Conservation (phyloP, 2,113 vertebrate species). For the Otis tarda region DNA sequence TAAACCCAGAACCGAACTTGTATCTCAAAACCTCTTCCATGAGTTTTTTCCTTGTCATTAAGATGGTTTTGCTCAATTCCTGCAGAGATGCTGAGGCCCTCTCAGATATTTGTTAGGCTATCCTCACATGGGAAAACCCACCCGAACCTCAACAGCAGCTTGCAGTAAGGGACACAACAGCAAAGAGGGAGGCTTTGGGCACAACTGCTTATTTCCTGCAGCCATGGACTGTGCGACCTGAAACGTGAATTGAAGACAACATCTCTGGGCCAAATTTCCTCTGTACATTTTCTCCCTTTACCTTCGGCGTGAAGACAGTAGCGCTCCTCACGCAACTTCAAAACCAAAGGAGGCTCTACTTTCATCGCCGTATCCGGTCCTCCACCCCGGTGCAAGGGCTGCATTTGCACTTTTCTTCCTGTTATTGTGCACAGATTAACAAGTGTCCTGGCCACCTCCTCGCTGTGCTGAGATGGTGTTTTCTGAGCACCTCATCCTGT, state of each 20-base stretch:
- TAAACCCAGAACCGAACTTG: not conserved
- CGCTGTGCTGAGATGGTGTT: rapidly evolving
- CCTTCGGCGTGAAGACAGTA: not conserved
- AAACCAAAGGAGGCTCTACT: not conserved
- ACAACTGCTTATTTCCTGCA: rapidly evolving
- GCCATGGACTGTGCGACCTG: not conserved
- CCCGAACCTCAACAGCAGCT: not conserved
- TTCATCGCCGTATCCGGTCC: not conserved
- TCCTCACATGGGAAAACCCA: not conserved
- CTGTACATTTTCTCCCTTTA: not conserved
- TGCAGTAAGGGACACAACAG: not conserved
- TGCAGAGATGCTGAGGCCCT: not conserved
- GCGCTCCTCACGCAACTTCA: not conserved
- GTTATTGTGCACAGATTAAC: not conserved
- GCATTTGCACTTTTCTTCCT: not conserved
- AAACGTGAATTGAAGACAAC: not conserved
- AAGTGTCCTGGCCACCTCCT: not conserved
- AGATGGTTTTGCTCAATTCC: not conserved
- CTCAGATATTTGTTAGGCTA: not conserved
- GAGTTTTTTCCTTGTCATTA: not conserved
- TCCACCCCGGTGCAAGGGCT: not conserved
- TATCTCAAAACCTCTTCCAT: not conserved
- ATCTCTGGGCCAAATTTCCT: not conserved
- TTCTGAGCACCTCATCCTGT: not conserved
- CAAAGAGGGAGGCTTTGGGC: not conserved